Evolutionary conservation across 2,113 vertebrate genomes (phyloP), one percentile per base, ranked within the genome.

Genomic region (Prionailurus viverrinus): DNA sequence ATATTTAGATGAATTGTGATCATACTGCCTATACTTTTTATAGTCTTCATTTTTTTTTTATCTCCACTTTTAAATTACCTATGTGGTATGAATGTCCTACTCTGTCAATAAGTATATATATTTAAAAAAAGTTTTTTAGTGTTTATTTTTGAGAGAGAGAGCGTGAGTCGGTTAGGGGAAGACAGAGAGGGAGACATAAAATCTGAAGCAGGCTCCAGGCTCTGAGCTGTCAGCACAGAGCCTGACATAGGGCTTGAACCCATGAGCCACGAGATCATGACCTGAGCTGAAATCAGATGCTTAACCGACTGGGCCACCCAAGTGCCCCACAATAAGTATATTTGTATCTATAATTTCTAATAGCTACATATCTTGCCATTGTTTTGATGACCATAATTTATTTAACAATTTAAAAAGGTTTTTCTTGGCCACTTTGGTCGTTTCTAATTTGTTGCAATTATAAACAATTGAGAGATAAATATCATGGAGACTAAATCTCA

Each of bases 361-460:
- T n/a, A 31, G 25, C 6, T 93, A 36, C 3, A 16, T 90, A 45
- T 36, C 3, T 23, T 68, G 15, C 7, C 31, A 21, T 16, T 74
- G 19, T 58, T 63, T 79, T 36, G 55, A 68, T 94, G 5, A 69
- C 10, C 7, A 41, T 39, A 83, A 80, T 69, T 86, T 97, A 94
- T 68, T 78, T 89, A 94, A 61, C 2, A 10, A 84, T 76, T 88
- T 65, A 71, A 41, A 89, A 90, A 96, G 86, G 55, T 51, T 58
- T 19, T 58, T 0, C 45, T 36, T 66, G 69, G 48, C 14, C 36
- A 71, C 16, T 83, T 61, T 12, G 6, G 13, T 91, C 80, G 29
- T 74, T 84, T 90, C 55, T 97, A 84, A 69, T 63, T 76, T 69
- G 4, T 80, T 82, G 12, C 58, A 69, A 55, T 89, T 65, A 81